Base-by-base conservation (phyloP, 2,888 invertebrate species). In the Diplolepis rosae region DNA sequence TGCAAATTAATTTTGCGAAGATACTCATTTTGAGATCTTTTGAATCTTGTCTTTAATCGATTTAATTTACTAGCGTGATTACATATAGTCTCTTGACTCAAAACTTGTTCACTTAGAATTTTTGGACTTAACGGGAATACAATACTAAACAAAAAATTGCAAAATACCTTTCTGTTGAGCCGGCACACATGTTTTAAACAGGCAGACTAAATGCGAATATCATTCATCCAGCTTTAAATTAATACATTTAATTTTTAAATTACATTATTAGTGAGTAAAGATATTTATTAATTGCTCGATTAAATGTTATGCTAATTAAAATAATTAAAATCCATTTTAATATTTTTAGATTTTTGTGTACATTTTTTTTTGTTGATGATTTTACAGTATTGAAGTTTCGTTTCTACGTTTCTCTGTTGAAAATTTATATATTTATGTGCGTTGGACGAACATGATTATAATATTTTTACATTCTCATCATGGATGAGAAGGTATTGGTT, bases 41-140 rank as follows among this genome's bases (percentile, higher is more conserved):
- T 61, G 72, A 78, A 75, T 70, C 77, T 77, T 56, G 71, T 66
- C 56, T 76, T 78, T 77, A 76, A 81, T 82, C 77, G 79, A 81
- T 78, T 82, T 79, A 73, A 75, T 77, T 78, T 78, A 67, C 67
- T 50, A 69, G 42, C 66, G 56, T 72, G 75, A 70, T n/a, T n/a
- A n/a, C n/a, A 77, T 42, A 68, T 54, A 70, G 72, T 66, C 70
- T 35, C 56, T 66, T n/a, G 69, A 70, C 61, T 70, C 28, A n/a
- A 32, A 56, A 32, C n/a, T n/a, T n/a, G n/a, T 66, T 50, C 32
- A 9, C 9, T 32, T 7, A 32, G 11, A 32, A 32, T 11, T 32
- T 4, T 32, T 32, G 7, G 11, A 32, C 7, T 32, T 32, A 32
- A 32, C 32, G 32, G 2, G 32, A 32, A 32, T 32, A 7, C 11